Evolutionary conservation across 2,888 invertebrate genomes (phyloP).

Genomic region (Melanostoma scalare): DNA sequence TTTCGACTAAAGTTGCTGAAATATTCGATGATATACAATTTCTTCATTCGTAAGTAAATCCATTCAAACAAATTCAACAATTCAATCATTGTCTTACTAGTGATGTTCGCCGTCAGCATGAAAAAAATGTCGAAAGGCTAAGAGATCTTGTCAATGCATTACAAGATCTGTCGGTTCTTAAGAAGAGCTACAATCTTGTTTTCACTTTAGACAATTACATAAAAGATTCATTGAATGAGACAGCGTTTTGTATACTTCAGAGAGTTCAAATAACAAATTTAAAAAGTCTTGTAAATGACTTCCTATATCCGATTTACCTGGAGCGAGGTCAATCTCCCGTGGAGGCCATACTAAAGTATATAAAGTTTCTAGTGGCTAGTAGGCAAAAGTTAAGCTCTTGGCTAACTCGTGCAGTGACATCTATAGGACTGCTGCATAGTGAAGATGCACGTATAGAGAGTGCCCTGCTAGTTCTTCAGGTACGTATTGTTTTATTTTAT

Average conservation of each 20-base stretch:
- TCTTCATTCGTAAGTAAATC: constrained; percentile 78
- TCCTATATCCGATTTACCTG: constrained; percentile 80
- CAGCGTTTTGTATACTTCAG: constrained; percentile 80
- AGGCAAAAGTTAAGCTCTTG: constrained; percentile 79
- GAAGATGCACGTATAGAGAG: constrained; percentile 80
- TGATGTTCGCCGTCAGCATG: constrained; percentile 80
- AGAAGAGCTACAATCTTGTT: constrained; percentile 79
- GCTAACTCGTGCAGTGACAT: constrained; percentile 79
- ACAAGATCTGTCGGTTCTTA: constrained; percentile 79
- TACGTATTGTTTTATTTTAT: constrained; percentile 54
- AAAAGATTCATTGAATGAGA: constrained; percentile 80
- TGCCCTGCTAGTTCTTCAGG: constrained; percentile 79
- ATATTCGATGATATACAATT: constrained; percentile 80
- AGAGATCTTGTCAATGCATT: constrained; percentile 78
- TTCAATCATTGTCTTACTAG: constrained; percentile 69
- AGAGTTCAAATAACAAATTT: constrained; percentile 80
- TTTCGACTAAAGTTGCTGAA: constrained; percentile 79
- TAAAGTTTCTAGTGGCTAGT: constrained; percentile 78
- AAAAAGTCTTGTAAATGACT: constrained; percentile 79
- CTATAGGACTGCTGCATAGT: constrained; percentile 79
- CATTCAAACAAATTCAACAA: neutral
- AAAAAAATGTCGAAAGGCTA: constrained; percentile 79
- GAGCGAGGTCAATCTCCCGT: constrained; percentile 79
- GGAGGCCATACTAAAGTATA: constrained; percentile 79
- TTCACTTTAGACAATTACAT: constrained; percentile 81